Evolutionary conservation across 2,113 vertebrate genomes (phyloP).

Genomic region (Xiphorhynchus elegans): DNA sequence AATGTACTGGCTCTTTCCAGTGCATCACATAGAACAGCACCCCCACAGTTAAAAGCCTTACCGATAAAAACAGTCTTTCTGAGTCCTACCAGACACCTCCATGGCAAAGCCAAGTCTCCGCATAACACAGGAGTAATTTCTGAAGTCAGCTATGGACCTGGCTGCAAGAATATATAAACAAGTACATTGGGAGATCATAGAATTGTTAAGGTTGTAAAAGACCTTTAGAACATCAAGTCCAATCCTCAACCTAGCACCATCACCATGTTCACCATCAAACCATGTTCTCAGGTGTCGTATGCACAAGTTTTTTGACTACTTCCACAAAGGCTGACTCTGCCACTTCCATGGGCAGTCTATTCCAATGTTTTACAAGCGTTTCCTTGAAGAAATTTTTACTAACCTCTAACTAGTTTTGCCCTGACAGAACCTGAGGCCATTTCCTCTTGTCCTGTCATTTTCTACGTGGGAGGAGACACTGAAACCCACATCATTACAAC

Average conservation of each 20-base stretch:
- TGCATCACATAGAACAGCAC: fast-evolving
- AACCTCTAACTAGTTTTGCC: background rate
- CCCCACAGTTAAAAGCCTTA: background rate
- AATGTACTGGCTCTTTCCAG: background rate
- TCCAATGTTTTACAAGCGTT: background rate
- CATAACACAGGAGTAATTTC: background rate
- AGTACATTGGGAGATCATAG: background rate
- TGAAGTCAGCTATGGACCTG: background rate
- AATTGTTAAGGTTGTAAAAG: background rate
- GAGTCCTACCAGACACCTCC: background rate
- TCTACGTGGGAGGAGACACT: background rate
- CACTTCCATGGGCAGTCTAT: background rate
- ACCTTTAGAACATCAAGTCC: background rate
- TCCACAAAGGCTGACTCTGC: fast-evolving
- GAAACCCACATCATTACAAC: too few relatives aligned
- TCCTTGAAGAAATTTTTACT: background rate
- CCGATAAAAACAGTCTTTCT: background rate
- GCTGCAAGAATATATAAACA: background rate
- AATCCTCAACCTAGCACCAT: background rate
- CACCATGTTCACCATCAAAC: background rate
- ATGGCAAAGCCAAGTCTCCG: background rate
- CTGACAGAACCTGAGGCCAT: background rate
- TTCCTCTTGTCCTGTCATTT: fast-evolving
- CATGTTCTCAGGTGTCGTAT: background rate
- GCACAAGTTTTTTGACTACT: background rate